Evolutionary conservation across 2,888 invertebrate genomes (phyloP), one percentile per base, ranked within the genome.

Genomic region (Calliphora vomitoria): DNA sequence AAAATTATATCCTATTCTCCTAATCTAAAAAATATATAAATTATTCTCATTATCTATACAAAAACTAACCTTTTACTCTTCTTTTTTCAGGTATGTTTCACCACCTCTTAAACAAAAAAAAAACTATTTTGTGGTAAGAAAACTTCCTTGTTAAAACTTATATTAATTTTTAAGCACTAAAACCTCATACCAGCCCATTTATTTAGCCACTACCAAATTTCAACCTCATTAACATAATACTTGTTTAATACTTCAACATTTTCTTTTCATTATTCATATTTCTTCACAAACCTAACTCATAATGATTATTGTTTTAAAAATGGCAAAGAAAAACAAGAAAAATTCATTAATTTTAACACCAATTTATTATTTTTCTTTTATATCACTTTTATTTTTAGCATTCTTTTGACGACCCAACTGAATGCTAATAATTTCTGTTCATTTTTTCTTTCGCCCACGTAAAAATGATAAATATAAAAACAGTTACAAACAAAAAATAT

Each of bases 61-160:
- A 3, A 50, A 13, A 4, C 13, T 50, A 3, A 50, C 4, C 8
- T 44, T 3, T 3, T 41, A 41, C n/a, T 31, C 8, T 31, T 60
- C 13, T 60, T 11, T n/a, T 74, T 74, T 31, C 74, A 74, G 74
- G 60, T 74, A 60, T 8, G 60, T 74, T 44, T 35, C 8, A 20
- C 20, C 5, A 31, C 1, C 15, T 8, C 15, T 13, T 0, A 8
- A 72, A 15, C 4, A 18, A 3, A 15, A 38, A 15, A 38, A 20
- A 2, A 20, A 55, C 13, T 8, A 3, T 8, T 38, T 41, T n/a
- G 11, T 74, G 58, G 58, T 60, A 75, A 62, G 62, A 38, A 47
- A 74, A 25, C 25, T n/a, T 4, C 13, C 6, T 0, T 38, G 10
- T n/a, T 0, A 38, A 64, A 35, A 35, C 35, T 35, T 35, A 35